A percentile compares a stretch with the other conserved stretches of the same genome.
These are phyloP conservation scores for Zaprionus taronus DNA, from an alignment of 1,140 invertebrate genomes.

Conservation along the genomic window DNA sequence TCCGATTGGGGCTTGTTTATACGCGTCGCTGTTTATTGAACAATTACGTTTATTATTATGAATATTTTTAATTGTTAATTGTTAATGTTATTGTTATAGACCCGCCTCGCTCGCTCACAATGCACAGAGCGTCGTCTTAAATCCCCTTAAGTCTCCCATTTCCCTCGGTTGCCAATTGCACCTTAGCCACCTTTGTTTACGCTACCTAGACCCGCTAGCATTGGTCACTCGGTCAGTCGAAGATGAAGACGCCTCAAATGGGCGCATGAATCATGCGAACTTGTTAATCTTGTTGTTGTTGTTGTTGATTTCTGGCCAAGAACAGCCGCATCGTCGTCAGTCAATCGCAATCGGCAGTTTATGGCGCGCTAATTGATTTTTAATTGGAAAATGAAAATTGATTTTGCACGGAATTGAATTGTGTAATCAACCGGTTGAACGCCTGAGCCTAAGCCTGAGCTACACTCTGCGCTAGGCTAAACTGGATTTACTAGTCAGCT, in stretches of 20 bases:
- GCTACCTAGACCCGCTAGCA: background rate
- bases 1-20: slow-evolving; percentile 74
- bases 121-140: slow-evolving; percentile 48
- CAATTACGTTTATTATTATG: slow-evolving; percentile 82
- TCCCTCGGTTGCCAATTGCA: background rate
- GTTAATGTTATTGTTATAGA: slow-evolving; percentile 79
- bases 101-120: slow-evolving; percentile 31
- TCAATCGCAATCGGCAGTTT: slow-evolving; percentile 65
- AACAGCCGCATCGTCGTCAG: slow-evolving; percentile 44
- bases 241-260: slow-evolving; percentile 29
- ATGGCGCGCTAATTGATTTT: slow-evolving; percentile 73
- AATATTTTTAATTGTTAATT: slow-evolving; percentile 82
- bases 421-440: slow-evolving; percentile 68
- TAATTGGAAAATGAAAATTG: slow-evolving; percentile 69
- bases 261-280: slow-evolving; percentile 31
- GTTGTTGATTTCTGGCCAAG: slow-evolving; percentile 16
- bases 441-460: background rate
- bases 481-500: slow-evolving; percentile 34
- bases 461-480: slow-evolving; percentile 1
- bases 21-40: slow-evolving; percentile 75
- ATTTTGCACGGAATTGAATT: slow-evolving; percentile 72
- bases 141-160: slow-evolving; percentile 18
- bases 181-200: slow-evolving; percentile 3
- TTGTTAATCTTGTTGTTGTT: background rate
- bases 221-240: slow-evolving; percentile 1